Percentiles rank a stretch among this genome's conserved stretches.
Conservation (phyloP, 2,113 vertebrate genomes). For the Campylomormyrus numenius region DNA sequence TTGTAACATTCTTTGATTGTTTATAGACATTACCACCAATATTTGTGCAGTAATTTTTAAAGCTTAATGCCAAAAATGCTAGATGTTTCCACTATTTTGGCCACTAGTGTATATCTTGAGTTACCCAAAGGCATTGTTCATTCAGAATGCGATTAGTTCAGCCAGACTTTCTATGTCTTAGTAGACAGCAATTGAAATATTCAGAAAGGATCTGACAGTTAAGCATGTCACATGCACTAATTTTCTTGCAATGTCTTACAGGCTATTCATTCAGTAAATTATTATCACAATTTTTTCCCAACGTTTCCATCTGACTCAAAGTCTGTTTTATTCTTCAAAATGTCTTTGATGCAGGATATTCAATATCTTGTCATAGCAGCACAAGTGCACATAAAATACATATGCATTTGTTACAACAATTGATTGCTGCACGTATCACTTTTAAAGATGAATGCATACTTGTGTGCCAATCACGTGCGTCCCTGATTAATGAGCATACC, state of each 20-base stretch:
- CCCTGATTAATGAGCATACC: background rate
- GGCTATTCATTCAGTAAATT: background rate
- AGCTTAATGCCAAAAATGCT: too few species aligned
- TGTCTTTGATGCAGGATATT: too few species aligned
- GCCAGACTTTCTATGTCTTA: background rate
- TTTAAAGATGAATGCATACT: too few species aligned
- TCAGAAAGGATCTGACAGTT: background rate
- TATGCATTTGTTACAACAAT: too few species aligned
- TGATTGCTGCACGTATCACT: too few species aligned
- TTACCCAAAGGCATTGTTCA: background rate
- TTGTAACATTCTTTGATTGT: too few species aligned
- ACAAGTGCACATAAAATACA: too few species aligned
- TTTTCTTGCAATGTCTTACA: background rate
- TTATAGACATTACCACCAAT: too few species aligned
- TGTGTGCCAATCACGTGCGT: too few species aligned
- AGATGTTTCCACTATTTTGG: too few species aligned
- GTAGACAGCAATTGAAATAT: background rate
- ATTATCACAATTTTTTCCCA: background rate
- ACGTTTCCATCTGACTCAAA: background rate
- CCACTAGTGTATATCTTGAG: background rate
- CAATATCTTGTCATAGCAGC: too few species aligned
- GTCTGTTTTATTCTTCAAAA: background rate
- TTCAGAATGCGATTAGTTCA: background rate
- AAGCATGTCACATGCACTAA: background rate
- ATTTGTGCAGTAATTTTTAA: too few species aligned